phyloP scores from a whole-genome alignment of 2,113 vertebrate species.

The Cromileptes altivelis region DNA sequence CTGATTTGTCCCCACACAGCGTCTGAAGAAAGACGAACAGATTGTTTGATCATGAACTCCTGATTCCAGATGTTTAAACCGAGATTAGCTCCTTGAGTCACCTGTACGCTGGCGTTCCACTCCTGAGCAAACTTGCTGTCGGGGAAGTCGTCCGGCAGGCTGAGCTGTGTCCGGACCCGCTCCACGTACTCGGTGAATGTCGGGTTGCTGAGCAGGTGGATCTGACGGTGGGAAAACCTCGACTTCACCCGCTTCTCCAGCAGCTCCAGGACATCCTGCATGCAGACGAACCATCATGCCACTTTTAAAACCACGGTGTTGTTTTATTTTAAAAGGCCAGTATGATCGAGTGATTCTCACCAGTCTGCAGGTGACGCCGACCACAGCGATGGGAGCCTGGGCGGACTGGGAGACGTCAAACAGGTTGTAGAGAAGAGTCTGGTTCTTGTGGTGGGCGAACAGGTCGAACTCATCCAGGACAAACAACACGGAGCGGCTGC shows the following conservation, averaged over 20 bases:
- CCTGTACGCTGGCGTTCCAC: conserved; percentile 91
- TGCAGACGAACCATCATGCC: neutral
- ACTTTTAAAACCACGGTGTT: neutral
- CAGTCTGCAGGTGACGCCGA: conserved; percentile 96
- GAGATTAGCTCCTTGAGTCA: conserved; percentile 57
- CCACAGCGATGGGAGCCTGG: conserved; percentile 93
- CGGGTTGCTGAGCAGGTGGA: conserved; percentile 89
- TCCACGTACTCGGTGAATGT: conserved; percentile 88
- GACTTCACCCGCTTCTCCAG: conserved; percentile 98
- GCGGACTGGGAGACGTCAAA: conserved; percentile 96
- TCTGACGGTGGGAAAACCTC: conserved; percentile 96
- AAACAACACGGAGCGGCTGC: conserved; percentile 93
- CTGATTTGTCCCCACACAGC: conserved; percentile 87
- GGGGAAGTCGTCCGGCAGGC: conserved; percentile 87
- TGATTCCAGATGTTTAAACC: too few relatives aligned
- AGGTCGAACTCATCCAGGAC: conserved; percentile 97
- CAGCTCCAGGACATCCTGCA: conserved; percentile 95
- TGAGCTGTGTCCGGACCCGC: conserved; percentile 87
- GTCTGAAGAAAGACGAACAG: conserved; percentile 69
- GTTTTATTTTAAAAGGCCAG: neutral
- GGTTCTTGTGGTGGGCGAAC: conserved; percentile 97
- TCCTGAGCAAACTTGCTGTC: conserved; percentile 86
- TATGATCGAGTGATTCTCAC: conserved; percentile 70
- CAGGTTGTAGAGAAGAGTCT: conserved; percentile 97
- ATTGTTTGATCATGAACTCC: too few relatives aligned